phyloP scores from a whole-genome alignment of 2,797 vertebrate species.

The Spinus olivaceus region DNA sequence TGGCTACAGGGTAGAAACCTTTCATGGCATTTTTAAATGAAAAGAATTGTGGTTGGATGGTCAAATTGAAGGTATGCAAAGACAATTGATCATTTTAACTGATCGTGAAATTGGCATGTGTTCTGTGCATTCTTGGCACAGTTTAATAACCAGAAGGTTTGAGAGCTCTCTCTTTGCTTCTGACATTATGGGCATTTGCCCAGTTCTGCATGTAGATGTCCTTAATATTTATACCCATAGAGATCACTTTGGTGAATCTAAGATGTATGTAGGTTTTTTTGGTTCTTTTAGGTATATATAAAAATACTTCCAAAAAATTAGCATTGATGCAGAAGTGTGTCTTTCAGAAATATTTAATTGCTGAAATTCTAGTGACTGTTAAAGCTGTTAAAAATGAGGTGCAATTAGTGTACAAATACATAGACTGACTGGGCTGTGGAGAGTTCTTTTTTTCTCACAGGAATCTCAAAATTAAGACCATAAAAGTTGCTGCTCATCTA shows the following conservation, averaged over 20 bases:
- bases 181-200: not conserved
- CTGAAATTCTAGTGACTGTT: not conserved
- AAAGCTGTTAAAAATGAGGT: not conserved
- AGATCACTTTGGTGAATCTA: not conserved
- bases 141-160: not conserved
- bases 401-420: not conserved
- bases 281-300: not conserved
- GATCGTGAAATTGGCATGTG: not conserved
- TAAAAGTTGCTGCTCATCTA: not conserved
- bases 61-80: not conserved
- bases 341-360: not conserved
- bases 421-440: not conserved
- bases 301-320: not conserved
- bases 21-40: not conserved
- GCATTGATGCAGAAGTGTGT: not conserved
- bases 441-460: not conserved
- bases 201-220: not conserved
- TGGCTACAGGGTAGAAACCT: not conserved
- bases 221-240: not conserved
- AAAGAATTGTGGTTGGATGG: not conserved
- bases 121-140: not conserved
- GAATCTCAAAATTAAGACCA: not conserved
- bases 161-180: not conserved
- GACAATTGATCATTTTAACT: not conserved
- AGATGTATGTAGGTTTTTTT: not conserved